These are phyloP conservation scores for Agrotis ipsilon DNA, from an alignment of 2,888 invertebrate genomes.

Conservation along the genomic window DNA sequence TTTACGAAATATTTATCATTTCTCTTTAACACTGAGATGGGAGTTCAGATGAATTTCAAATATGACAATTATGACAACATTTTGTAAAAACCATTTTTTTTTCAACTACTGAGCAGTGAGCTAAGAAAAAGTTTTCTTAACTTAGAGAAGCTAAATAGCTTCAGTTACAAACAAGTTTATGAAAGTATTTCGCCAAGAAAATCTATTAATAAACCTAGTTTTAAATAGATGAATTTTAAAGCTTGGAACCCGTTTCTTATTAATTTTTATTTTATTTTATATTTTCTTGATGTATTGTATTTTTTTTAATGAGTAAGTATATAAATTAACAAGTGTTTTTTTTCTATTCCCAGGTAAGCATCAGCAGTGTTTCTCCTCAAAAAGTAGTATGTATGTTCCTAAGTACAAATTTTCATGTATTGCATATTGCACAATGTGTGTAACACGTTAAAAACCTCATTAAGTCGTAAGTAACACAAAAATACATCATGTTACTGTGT, in stretches of 20 bases:
- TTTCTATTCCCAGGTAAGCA: slow-evolving; percentile 76
- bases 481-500: not conserved
- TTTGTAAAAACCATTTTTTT: not conserved
- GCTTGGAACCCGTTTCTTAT: no score
- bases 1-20: slow-evolving; percentile 70
- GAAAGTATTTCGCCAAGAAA: not conserved
- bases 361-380: slow-evolving; percentile 31
- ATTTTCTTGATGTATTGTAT: no score
- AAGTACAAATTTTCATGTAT: not conserved
- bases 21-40: slow-evolving; percentile 63
- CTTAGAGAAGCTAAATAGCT: not conserved
- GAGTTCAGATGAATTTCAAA: slow-evolving; percentile 65
- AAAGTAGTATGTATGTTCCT: slow-evolving; percentile 30
- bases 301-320: not conserved
- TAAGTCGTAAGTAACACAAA: not conserved
- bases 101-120: not conserved
- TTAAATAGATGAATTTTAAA: not conserved
- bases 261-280: no score
- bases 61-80: slow-evolving; percentile 45
- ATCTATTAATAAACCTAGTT: not conserved
- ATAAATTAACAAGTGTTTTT: slow-evolving; percentile 47
- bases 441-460: not conserved
- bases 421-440: slow-evolving; percentile 18
- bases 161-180: not conserved
- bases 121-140: not conserved